Evolutionary conservation across 2,797 vertebrate genomes (phyloP).

Genomic region (Pantherophis vulpinus): DNA sequence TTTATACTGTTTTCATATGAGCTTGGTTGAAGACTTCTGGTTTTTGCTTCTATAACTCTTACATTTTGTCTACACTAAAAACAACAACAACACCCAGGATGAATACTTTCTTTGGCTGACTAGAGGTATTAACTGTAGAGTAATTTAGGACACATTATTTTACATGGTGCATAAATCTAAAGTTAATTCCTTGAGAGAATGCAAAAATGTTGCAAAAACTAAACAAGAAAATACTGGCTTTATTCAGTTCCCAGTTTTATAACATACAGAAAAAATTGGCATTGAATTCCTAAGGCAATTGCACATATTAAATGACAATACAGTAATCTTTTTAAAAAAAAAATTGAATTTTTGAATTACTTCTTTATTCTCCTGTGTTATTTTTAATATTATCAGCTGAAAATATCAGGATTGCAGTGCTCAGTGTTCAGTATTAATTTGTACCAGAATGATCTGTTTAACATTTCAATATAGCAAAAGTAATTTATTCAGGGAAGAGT

Average conservation of each 20-base stretch:
- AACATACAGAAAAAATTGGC: not conserved
- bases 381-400: conserved; percentile 43
- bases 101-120: not conserved
- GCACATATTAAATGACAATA: conserved; percentile 17
- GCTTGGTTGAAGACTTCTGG: no score
- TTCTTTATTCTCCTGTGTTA: conserved; percentile 32
- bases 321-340: not conserved
- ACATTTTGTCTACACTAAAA: not conserved
- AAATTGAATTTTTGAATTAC: conserved; percentile 23
- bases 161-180: not conserved
- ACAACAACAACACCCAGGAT: not conserved
- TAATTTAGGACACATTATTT: not conserved
- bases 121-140: not conserved
- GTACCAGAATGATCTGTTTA: conserved; percentile 47
- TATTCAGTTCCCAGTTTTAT: conserved; percentile 1
- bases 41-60: not conserved
- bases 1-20: not conserved
- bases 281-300: conserved; percentile 22
- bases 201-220: not conserved
- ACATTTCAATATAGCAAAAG: conserved; percentile 47
- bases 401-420: conserved; percentile 45
- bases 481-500: conserved; percentile 57
- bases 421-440: conserved; percentile 53
- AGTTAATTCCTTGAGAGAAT: not conserved
- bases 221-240: conserved; percentile 7